Conservation (phyloP, 2,113 vertebrate species). For the Drymodes brunneopygia region DNA sequence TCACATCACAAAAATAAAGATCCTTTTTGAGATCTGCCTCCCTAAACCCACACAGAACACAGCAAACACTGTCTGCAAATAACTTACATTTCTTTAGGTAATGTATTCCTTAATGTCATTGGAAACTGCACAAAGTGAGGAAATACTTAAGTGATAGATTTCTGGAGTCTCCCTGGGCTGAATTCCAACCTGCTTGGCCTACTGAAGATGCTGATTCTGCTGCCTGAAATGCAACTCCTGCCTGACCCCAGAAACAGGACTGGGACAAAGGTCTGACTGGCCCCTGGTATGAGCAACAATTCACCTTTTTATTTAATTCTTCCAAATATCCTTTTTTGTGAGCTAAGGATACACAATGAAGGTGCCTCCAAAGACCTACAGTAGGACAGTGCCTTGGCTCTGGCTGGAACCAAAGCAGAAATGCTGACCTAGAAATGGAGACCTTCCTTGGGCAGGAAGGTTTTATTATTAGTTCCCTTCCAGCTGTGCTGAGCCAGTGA, state of each 20-base stretch:
- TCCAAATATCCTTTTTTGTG: not conserved
- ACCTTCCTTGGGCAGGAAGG: not conserved
- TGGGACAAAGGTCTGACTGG: not conserved
- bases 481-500: not conserved
- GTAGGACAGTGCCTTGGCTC: not conserved
- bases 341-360: not conserved
- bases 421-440: not conserved
- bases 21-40: not conserved
- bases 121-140: not conserved
- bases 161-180: not conserved
- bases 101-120: not conserved
- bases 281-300: too few relatives aligned
- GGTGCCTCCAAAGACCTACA: not conserved
- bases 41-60: not conserved
- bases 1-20: not conserved
- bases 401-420: not conserved
- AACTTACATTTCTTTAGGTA: not conserved
- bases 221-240: not conserved
- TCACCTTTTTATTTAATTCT: not conserved
- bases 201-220: not conserved
- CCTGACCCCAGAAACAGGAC: not conserved
- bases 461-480: not conserved
- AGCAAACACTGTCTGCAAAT: not conserved
- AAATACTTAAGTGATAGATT: not conserved
- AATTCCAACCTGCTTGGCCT: not conserved